Conservation (phyloP, 2,113 vertebrate species). For the Hemicordylus capensis region DNA sequence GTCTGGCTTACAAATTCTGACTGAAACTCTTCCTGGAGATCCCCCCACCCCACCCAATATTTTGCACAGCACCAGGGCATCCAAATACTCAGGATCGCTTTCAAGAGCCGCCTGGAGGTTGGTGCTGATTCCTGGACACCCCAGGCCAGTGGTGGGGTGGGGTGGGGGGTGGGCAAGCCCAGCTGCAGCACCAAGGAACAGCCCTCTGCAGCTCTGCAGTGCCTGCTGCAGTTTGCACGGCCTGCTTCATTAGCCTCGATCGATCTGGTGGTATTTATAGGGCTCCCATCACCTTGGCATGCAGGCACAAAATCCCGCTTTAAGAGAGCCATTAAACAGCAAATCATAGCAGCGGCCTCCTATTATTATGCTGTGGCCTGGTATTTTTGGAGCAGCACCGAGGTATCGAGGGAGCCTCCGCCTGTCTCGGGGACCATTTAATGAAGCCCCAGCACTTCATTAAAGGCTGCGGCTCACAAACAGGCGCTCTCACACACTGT, state of each 20-base stretch:
- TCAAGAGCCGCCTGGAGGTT: too few species aligned
- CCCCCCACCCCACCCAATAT: too few species aligned
- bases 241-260: constrained; percentile 1
- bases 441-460: constrained; percentile 30
- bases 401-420: background rate
- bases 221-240: background rate
- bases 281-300: background rate
- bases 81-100: too few species aligned
- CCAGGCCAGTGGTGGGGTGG: too few species aligned
- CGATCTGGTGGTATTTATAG: background rate
- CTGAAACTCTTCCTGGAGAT: too few species aligned
- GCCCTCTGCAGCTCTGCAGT: background rate
- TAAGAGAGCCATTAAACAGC: background rate
- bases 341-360: background rate
- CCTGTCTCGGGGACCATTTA: background rate
- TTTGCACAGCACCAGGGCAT: too few species aligned
- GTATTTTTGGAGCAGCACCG: background rate
- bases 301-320: background rate
- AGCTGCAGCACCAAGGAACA: too few species aligned
- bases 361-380: background rate
- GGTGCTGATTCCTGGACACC: too few species aligned
- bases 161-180: too few species aligned
- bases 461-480: background rate
- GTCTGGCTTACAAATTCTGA: too few species aligned
- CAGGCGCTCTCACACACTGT: background rate